Conservation (phyloP, 2,888 invertebrate species). For the Drosophila mercatorum region DNA sequence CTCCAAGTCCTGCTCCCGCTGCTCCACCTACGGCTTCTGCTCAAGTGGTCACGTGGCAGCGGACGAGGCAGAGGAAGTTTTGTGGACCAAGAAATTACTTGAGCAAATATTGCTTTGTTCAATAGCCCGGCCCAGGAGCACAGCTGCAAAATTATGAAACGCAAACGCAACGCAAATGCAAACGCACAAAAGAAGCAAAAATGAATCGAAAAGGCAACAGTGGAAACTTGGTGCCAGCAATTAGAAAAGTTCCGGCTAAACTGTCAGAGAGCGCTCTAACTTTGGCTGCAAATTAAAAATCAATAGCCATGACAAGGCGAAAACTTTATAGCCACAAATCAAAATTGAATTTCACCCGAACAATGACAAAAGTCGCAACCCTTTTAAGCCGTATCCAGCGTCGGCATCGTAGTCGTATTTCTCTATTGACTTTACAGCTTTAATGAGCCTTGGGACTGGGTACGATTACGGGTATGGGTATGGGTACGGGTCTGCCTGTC, state of each 20-base stretch:
- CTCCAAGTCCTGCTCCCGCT: not conserved
- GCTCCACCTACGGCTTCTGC: not conserved
- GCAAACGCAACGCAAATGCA: conserved; percentile 2
- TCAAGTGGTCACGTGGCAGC: conserved; percentile 59
- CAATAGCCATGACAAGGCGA: conserved; percentile 57
- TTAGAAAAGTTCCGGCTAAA: conserved; percentile 75
- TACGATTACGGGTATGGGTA: not conserved
- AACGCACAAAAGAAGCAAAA: conserved; percentile 6
- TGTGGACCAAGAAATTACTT: conserved; percentile 62
- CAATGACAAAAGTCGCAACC: conserved; percentile 44
- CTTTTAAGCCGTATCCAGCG: conserved; percentile 19
- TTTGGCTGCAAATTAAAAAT: conserved; percentile 61
- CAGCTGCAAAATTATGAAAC: conserved; percentile 70
- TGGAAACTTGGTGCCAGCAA: conserved; percentile 56
- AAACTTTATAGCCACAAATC: conserved; percentile 62
- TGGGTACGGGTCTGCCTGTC: conserved; percentile 44
- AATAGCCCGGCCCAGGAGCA: conserved; percentile 39
- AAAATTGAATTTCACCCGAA: conserved; percentile 65
- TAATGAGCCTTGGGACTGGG: conserved; percentile 40
- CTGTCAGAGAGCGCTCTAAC: conserved; percentile 57
- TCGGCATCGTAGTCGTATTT: not conserved
- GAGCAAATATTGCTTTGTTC: conserved; percentile 75
- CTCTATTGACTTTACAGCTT: too few relatives aligned
- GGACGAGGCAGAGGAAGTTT: conserved; percentile 56
- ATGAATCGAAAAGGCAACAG: not conserved